Evolutionary conservation across 2,888 invertebrate genomes (phyloP).

Genomic region (Suillia variegata): DNA sequence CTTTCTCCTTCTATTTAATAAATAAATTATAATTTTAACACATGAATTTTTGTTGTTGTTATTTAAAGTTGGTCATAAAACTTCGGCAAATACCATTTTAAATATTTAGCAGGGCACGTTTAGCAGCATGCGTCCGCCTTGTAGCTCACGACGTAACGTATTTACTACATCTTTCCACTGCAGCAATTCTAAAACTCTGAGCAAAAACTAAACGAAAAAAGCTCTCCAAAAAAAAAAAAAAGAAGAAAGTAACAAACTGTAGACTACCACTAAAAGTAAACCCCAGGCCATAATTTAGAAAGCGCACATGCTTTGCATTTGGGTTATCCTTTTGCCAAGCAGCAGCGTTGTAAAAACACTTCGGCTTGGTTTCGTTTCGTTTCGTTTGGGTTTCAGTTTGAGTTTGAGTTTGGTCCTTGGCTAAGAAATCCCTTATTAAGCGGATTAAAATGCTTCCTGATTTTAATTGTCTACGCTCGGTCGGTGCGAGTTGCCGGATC

Average conservation of each 20-base stretch:
- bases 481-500: too few species aligned
- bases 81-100: too few species aligned
- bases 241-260: background rate
- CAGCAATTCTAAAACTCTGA: too few species aligned
- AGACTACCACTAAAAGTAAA: conserved; percentile 26
- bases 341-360: too few species aligned
- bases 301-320: background rate
- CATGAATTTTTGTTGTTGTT: too few species aligned
- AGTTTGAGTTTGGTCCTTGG: conserved; percentile 23
- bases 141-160: background rate
- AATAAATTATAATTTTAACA: too few species aligned
- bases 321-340: background rate
- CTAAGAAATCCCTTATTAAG: conserved; percentile 55
- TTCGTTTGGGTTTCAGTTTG: background rate
- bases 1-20: too few species aligned
- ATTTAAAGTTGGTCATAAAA: too few species aligned
- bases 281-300: conserved; percentile 35
- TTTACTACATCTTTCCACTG: background rate
- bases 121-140: background rate
- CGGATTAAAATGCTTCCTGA: conserved; percentile 59
- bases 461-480: conserved; percentile 54
- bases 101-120: too few species aligned
- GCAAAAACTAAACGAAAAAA: too few species aligned
- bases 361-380: background rate
- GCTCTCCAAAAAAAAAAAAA: too few species aligned